Evolutionary conservation across 2,888 invertebrate species (phyloP).

Genomic region (Aphidoletes aphidimyza): DNA sequence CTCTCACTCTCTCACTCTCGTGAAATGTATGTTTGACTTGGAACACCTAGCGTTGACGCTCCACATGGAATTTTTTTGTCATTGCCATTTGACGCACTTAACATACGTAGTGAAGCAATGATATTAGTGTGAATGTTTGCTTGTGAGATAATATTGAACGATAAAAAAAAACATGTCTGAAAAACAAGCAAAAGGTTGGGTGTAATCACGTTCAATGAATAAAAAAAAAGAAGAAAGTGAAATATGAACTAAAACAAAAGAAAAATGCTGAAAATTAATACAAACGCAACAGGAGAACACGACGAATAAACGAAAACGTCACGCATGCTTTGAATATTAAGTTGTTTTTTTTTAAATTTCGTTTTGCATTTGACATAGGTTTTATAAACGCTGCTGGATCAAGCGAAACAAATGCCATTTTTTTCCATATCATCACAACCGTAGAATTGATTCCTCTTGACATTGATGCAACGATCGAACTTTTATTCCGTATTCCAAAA

Average conservation of each 20-base stretch:
- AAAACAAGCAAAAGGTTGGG: background rate
- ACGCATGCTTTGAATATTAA: background rate
- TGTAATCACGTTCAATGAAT: background rate
- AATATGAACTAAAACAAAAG: constrained; percentile 42
- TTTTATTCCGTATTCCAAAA: no score
- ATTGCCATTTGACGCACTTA: background rate
- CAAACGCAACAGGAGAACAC: constrained; percentile 20
- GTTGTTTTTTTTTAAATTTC: background rate
- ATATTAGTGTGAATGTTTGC: background rate
- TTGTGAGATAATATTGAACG: background rate
- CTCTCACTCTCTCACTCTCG: no score
- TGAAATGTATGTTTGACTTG: background rate
- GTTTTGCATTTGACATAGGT: background rate
- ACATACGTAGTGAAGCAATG: background rate
- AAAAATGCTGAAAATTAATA: constrained; percentile 1
- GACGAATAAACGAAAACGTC: background rate
- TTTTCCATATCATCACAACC: background rate
- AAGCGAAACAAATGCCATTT: background rate
- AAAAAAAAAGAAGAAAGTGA: background rate
- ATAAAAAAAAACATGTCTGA: background rate
- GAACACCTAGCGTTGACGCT: constrained; percentile 48
- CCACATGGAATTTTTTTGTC: background rate
- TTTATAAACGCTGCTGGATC: constrained; percentile 22
- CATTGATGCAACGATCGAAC: background rate
- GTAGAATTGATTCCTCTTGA: background rate